phyloP scores from a whole-genome alignment of 2,797 vertebrate genomes.

The Anguilla megastoma region DNA sequence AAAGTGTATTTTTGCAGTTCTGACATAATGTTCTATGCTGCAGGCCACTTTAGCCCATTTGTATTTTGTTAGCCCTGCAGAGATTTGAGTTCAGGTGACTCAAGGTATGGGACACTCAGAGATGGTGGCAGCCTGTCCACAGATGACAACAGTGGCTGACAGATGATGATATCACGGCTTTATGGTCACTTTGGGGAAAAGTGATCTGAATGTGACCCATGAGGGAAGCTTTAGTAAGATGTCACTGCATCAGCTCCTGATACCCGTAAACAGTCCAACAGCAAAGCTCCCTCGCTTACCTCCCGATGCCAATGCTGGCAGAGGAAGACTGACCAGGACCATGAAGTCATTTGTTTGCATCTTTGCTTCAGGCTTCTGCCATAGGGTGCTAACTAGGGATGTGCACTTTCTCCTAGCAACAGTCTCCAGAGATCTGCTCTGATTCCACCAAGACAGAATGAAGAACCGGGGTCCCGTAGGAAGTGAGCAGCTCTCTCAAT shows the following conservation, averaged over 20 bases:
- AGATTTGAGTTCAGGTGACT: constrained; percentile 12
- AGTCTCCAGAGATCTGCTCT: neutral
- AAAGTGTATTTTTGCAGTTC: neutral
- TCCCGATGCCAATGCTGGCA: neutral
- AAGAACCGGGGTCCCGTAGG: neutral
- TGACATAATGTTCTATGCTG: neutral
- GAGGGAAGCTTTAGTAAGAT: constrained; percentile 1
- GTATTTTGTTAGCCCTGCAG: constrained; percentile 13
- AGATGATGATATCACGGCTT: constrained; percentile 21
- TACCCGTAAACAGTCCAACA: neutral
- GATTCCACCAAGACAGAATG: neutral
- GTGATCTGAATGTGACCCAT: neutral
- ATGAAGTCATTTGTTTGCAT: constrained; percentile 11
- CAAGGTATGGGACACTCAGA: constrained; percentile 17
- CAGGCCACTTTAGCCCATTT: neutral
- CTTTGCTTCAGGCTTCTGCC: neutral
- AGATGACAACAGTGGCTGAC: constrained; percentile 13
- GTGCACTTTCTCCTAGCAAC: neutral
- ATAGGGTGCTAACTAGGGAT: neutral
- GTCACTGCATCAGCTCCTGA: neutral
- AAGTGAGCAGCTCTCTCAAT: neutral
- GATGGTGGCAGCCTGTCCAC: neutral
- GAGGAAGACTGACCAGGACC: constrained; percentile 17
- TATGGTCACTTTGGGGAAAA: constrained; percentile 17
- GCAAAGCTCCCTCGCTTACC: neutral